Evolutionary conservation across 2,797 vertebrate species (phyloP), one percentile per base, ranked within the genome.

Genomic region (Gymnodraco acuticeps): DNA sequence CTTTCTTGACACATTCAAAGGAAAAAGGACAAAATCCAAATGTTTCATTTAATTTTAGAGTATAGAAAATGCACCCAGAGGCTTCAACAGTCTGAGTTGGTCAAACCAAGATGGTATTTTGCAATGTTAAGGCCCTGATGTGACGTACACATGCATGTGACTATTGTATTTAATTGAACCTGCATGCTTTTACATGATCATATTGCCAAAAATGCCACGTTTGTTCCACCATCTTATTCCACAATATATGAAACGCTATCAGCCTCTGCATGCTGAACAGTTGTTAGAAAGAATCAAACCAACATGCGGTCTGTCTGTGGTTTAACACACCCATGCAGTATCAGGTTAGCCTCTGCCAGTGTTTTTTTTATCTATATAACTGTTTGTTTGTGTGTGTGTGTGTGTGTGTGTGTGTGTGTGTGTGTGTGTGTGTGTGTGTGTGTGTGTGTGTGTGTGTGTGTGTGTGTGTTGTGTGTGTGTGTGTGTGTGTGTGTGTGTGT

Each of bases 271-370:
- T 19, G 53, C 52, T 70, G 20, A 11, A 48, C 63, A 13, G 42
- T 12, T 7, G 14, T 60, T 33, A 27, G 27, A 58, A 48, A 47
- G 55, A 85, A 69, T 77, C 53, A 64, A 71, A 69, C 14, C 66
- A 43, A 55, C 31, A 17, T 73, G 78, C 3, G 42, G 48, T 73
- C 70, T 69, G 23, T 20, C 51, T 69, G 65, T 79, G 47, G 63
- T 77, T 38, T 51, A 69, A 58, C 75, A 86, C 65, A 75, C 68
- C 69, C 60, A 56, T 66, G 65, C 43, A 60, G 20, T 52, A 72
- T 68, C 31, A 45, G 53, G 62, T 64, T 56, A 54, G 27, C 45
- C 43, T 16, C 64, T 43, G 23, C 27, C 27, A 38, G n/a, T 73
- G 19, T 64, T 73, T 64, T 19, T 76, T 27, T 27, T 27, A 27